phyloP scores from a whole-genome alignment of 2,888 invertebrate genomes.

The Microctonus brassicae region DNA sequence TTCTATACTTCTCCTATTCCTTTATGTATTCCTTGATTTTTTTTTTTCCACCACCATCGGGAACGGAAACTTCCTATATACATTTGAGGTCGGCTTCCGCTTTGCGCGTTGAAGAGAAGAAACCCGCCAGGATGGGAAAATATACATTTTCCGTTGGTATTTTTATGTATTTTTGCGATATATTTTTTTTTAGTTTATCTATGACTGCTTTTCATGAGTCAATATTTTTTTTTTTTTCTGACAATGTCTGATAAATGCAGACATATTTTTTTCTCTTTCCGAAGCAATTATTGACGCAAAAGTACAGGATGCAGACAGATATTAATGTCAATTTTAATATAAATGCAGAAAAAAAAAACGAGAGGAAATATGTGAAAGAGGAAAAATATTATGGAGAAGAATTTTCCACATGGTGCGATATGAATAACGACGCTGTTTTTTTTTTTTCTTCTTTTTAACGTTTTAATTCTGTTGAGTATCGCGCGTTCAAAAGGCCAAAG shows the following conservation, averaged over 20 bases:
- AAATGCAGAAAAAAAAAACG: not conserved
- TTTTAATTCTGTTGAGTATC: not conserved
- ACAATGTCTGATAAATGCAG: too few relatives aligned
- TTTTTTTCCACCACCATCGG: slow-evolving; percentile 23
- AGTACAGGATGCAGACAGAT: too few relatives aligned
- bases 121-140: slow-evolving; percentile 36
- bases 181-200: too few relatives aligned
- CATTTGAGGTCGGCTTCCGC: slow-evolving; percentile 34
- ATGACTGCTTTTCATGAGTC: too few relatives aligned
- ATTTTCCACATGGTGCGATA: not conserved
- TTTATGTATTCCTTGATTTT: not conserved
- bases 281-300: too few relatives aligned
- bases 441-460: not conserved
- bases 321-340: not conserved
- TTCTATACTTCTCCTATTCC: not conserved
- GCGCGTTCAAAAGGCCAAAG: slow-evolving; percentile 4
- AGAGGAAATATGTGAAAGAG: not conserved
- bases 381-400: not conserved
- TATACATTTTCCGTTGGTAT: not conserved
- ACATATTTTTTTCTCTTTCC: too few relatives aligned
- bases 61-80: slow-evolving; percentile 39
- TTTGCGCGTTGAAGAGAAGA: slow-evolving; percentile 24
- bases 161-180: too few relatives aligned
- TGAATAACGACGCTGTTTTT: not conserved
- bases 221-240: too few relatives aligned